Percentiles rank a stretch among this genome's conserved stretches.
These are phyloP conservation scores for Scrobipalpa costella DNA, from an alignment of 2,888 invertebrate species.

Conservation along the genomic window DNA sequence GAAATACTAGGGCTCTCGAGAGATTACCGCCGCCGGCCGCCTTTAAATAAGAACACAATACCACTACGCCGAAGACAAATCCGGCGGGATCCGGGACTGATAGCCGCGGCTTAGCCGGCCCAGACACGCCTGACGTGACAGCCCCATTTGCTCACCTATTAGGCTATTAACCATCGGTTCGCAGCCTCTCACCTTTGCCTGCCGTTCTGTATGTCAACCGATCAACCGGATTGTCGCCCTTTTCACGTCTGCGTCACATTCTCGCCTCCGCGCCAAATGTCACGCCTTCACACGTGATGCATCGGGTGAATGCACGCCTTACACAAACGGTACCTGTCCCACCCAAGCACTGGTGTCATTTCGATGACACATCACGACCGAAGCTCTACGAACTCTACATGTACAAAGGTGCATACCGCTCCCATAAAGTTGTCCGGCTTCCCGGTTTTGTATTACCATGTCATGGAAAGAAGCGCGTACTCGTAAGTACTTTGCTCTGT, in stretches of 20 bases:
- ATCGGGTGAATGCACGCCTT: conserved; percentile 9
- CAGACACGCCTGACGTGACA: conserved; percentile 1
- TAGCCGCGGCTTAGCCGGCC: background rate
- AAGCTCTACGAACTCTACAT: conserved; percentile 12
- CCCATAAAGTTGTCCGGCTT: conserved; percentile 16
- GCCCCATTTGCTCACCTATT: conserved; percentile 17
- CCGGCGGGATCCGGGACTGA: conserved; percentile 10
- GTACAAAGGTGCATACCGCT: background rate
- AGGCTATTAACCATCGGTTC: conserved; percentile 11
- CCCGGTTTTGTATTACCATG: conserved; percentile 14
- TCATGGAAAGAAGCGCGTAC: background rate
- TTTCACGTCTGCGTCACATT: conserved; percentile 18
- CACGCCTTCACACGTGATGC: conserved; percentile 29
- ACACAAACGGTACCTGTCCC: conserved; percentile 17
- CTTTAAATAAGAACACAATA: conserved; percentile 11
- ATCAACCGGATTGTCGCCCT: conserved; percentile 27
- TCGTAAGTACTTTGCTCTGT: conserved; percentile 14
- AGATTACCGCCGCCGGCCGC: conserved; percentile 11
- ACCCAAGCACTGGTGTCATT: conserved; percentile 5
- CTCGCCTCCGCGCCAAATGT: conserved; percentile 28
- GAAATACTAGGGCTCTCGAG: background rate
- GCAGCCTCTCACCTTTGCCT: conserved; percentile 18
- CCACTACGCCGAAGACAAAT: conserved; percentile 9
- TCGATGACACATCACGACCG: conserved; percentile 10
- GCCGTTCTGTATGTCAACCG: conserved; percentile 10